These are phyloP conservation scores for Turnix velox DNA, from an alignment of 2,113 vertebrate genomes.

Conservation along the genomic window DNA sequence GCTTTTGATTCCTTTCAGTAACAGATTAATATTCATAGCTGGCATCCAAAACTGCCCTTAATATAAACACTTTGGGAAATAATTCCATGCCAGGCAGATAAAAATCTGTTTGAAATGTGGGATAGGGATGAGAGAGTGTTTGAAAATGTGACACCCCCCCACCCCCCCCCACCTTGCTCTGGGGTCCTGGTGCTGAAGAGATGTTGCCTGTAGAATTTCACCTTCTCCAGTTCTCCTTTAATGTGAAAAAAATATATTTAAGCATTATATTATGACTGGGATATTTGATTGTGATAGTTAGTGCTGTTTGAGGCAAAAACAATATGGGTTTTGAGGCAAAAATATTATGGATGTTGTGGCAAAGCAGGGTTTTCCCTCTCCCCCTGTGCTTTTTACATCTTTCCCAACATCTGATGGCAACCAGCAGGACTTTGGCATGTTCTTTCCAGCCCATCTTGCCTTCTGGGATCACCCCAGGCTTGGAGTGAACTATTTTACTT, in stretches of 20 bases:
- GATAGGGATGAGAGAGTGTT: neutral
- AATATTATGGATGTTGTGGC: fast-evolving
- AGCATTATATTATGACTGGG: neutral
- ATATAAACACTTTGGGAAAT: constrained; percentile 32
- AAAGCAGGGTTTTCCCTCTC: neutral
- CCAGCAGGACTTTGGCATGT: fast-evolving
- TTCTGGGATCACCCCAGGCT: neutral
- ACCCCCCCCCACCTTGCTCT: neutral
- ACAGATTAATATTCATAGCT: constrained; percentile 46
- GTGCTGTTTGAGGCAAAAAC: fast-evolving
- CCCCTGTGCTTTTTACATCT: neutral
- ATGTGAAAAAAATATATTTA: neutral
- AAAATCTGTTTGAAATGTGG: constrained; percentile 17
- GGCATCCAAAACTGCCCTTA: constrained; percentile 25
- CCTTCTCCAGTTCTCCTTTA: neutral
- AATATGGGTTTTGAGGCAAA: neutral
- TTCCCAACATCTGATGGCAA: neutral
- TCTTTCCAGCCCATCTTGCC: neutral
- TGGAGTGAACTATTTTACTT: neutral
- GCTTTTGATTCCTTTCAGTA: constrained; percentile 63
- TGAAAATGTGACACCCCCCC: neutral
- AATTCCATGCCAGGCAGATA: neutral
- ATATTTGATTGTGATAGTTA: too few species aligned
- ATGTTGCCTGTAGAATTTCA: neutral
- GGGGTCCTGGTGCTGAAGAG: fast-evolving